Conservation (phyloP, 2,797 vertebrate genomes). For the Carcharodon carcharias region DNA sequence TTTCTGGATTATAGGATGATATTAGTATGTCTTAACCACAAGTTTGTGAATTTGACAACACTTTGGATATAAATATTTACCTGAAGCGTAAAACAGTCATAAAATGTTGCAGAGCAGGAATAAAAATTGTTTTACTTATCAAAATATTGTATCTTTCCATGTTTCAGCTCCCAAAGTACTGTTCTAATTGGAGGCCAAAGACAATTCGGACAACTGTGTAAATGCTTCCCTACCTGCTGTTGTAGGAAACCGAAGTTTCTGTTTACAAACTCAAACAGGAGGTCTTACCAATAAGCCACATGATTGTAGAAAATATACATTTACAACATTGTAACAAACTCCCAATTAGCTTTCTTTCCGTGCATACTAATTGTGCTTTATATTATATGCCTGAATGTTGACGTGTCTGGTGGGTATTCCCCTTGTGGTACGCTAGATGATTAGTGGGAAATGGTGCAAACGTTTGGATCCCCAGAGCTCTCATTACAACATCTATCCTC, state of each 20-base stretch:
- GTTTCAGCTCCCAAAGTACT: not conserved
- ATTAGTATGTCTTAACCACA: not conserved
- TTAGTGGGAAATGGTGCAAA: not conserved
- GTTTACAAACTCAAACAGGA: not conserved
- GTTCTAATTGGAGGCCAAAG: not conserved
- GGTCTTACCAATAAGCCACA: not conserved
- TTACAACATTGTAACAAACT: not conserved
- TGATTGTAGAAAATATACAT: not conserved
- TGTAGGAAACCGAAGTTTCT: not conserved
- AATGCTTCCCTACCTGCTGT: not conserved
- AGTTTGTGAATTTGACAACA: no score
- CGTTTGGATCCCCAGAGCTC: not conserved
- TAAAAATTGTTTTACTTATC: not conserved
- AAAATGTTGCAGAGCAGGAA: not conserved
- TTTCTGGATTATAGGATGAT: not conserved
- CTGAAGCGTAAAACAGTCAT: not conserved
- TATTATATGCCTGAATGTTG: not conserved
- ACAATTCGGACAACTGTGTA: not conserved
- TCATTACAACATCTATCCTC: not conserved
- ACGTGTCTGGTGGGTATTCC: not conserved
- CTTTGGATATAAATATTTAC: not conserved
- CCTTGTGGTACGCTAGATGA: not conserved
- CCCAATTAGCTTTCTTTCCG: not conserved
- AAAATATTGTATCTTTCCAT: not conserved
- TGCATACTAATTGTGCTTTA: not conserved